Evolutionary conservation across 2,797 vertebrate genomes (phyloP).

Genomic region (Acanthiza pusilla): DNA sequence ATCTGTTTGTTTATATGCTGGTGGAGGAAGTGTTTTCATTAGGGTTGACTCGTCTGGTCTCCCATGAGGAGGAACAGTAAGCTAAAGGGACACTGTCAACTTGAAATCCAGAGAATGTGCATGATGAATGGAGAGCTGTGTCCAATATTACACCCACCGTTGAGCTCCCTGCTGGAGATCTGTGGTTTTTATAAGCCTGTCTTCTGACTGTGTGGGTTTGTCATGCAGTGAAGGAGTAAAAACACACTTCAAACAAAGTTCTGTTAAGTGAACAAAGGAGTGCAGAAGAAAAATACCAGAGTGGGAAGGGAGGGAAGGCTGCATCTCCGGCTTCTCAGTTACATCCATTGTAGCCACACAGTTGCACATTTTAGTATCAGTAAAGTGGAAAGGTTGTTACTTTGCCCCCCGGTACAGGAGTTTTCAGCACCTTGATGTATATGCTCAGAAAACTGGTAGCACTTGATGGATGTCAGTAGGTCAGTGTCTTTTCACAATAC

Average conservation of each 20-base stretch:
- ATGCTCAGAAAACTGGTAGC: not conserved
- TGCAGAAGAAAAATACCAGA: not conserved
- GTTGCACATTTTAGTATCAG: not conserved
- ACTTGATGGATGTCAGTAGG: not conserved
- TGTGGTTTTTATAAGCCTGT: slow-evolving; percentile 43
- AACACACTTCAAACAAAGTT: slow-evolving; percentile 58
- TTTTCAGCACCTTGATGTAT: not conserved
- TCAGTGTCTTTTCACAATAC: not conserved
- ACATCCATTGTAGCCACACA: not conserved
- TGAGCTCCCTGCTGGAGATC: slow-evolving; percentile 39
- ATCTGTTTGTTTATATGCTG: slow-evolving; percentile 18
- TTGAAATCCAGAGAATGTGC: slow-evolving; percentile 44
- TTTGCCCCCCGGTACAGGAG: not conserved
- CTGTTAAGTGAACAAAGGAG: slow-evolving; percentile 49
- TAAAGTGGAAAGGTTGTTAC: not conserved
- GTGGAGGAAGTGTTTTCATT: slow-evolving; percentile 60
- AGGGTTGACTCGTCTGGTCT: not conserved
- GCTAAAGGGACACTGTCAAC: slow-evolving; percentile 28
- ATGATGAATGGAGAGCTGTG: slow-evolving; percentile 50
- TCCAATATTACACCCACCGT: slow-evolving; percentile 42
- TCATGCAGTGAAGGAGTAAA: slow-evolving; percentile 44
- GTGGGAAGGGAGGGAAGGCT: not conserved
- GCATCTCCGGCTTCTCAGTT: not conserved
- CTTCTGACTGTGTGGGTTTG: slow-evolving; percentile 54
- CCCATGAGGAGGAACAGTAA: not conserved